Conservation (phyloP, 2,797 vertebrate species). For the Halcyon badia region DNA sequence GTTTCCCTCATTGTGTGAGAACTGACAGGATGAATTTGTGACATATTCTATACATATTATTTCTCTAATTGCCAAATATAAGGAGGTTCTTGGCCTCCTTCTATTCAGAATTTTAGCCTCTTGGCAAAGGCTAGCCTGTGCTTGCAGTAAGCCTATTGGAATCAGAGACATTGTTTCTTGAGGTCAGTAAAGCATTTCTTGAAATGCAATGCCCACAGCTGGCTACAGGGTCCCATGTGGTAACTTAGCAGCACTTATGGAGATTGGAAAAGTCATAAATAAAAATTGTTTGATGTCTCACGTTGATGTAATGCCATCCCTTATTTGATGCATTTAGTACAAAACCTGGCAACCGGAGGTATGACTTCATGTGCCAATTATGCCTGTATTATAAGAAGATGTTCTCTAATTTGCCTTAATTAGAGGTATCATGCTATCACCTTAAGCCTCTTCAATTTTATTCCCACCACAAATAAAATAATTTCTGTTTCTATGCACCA, state of each 20-base stretch:
- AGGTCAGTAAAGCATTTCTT: neutral
- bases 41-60: neutral
- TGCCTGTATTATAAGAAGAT: neutral
- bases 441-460: neutral
- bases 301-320: neutral
- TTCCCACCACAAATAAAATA: neutral
- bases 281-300: neutral
- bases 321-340: neutral
- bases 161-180: neutral
- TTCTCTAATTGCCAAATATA: neutral
- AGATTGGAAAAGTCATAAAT: neutral
- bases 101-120: neutral
- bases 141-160: neutral
- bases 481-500: neutral
- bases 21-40: neutral
- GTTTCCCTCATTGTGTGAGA: neutral
- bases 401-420: neutral
- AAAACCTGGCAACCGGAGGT: neutral
- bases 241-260: neutral
- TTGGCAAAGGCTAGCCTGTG: neutral
- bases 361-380: neutral
- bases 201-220: neutral
- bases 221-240: accelerated
- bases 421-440: neutral
- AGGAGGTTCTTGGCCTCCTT: neutral